phyloP scores from a whole-genome alignment of 1,140 invertebrate species.

The Apis mellifera region DNA sequence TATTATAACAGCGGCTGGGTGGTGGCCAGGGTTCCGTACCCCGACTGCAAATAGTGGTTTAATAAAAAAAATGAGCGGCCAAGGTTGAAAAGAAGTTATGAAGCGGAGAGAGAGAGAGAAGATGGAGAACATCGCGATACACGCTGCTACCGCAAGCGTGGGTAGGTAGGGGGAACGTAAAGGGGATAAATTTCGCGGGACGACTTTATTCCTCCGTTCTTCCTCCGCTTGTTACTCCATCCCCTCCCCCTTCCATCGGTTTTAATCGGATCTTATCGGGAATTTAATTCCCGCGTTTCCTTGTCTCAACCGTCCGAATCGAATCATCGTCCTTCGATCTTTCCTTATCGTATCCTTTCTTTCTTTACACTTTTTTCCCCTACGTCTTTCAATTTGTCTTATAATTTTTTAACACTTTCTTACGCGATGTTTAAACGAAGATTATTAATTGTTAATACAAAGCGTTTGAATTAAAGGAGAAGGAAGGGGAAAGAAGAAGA shows the following conservation, averaged over 20 bases:
- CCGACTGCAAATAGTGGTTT: constrained; percentile 71
- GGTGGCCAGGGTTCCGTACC: too few species aligned
- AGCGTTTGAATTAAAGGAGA: too few species aligned
- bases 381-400: too few species aligned
- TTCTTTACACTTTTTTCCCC: too few species aligned
- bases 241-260: neutral
- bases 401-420: too few species aligned
- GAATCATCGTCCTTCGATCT: too few species aligned
- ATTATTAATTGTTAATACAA: too few species aligned
- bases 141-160: neutral
- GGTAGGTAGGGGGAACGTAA: neutral
- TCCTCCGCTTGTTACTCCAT: neutral
- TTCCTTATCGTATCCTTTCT: too few species aligned
- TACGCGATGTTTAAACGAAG: too few species aligned
- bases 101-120: constrained; percentile 45
- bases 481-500: too few species aligned
- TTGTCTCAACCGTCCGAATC: too few species aligned
- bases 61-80: constrained; percentile 60
- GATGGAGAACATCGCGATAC: constrained; percentile 47
- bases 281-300: neutral
- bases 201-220: constrained; percentile 21
- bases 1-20: constrained; percentile 53
- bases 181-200: constrained; percentile 9
- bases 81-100: constrained; percentile 55
- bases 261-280: neutral